These are phyloP conservation scores for Platyscapa corneri DNA, from an alignment of 1,140 invertebrate genomes.

Conservation along the genomic window DNA sequence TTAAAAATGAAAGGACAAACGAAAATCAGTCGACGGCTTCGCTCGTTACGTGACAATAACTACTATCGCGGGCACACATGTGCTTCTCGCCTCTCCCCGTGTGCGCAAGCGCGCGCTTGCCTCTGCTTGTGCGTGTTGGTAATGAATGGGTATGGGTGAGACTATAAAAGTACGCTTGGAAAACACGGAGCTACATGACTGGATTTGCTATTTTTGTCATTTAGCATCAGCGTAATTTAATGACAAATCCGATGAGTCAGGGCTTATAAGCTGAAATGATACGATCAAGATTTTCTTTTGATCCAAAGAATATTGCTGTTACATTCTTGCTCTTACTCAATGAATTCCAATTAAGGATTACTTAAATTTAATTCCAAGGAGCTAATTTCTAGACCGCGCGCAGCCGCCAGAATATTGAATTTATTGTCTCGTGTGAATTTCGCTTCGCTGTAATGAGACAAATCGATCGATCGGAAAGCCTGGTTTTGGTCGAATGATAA, in stretches of 20 bases:
- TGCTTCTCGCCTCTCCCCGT: too few relatives aligned
- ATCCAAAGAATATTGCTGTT: not conserved
- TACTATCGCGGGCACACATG: not conserved
- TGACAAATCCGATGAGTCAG: conserved; percentile 17
- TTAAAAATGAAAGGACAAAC: not conserved
- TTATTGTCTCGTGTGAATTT: not conserved
- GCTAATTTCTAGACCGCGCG: not conserved
- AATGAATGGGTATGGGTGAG: not conserved
- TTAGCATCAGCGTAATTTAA: not conserved
- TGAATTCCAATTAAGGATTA: not conserved
- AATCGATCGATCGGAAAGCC: too few relatives aligned
- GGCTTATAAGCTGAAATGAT: not conserved
- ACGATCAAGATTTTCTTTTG: not conserved
- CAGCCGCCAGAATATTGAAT: not conserved
- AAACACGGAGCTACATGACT: not conserved
- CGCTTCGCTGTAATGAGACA: not conserved
- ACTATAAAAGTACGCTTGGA: conserved; percentile 6
- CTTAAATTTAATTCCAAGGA: not conserved
- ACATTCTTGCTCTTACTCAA: not conserved
- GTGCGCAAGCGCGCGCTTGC: not conserved
- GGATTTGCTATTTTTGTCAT: conserved; percentile 23
- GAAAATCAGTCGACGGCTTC: too few relatives aligned
- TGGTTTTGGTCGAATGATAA: too few relatives aligned
- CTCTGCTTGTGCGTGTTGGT: conserved; percentile 33
- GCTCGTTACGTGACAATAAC: not conserved